Conservation (phyloP, 64 coral and sea anemone species). For the Anthopleura sola region DNA sequence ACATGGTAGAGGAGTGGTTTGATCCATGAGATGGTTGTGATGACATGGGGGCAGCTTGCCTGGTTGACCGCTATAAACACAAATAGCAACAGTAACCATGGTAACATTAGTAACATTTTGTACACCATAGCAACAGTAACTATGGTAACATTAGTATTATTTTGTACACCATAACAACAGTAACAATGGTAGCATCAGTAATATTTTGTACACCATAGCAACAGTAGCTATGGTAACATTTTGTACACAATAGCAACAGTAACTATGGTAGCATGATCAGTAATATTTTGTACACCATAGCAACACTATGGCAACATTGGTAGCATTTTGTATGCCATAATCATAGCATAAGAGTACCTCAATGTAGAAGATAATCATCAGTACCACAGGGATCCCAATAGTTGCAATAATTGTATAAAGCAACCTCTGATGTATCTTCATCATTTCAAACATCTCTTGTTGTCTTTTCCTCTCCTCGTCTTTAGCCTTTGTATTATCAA, state of each 20-base stretch:
- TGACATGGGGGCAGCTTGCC: conserved; percentile 1
- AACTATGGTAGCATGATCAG: no score
- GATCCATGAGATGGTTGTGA: conserved; percentile 19
- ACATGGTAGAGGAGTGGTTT: conserved; percentile 3
- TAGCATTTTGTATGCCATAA: no score
- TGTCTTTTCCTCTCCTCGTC: conserved; percentile 67
- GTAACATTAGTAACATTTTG: no score
- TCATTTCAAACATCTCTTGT: conserved; percentile 95
- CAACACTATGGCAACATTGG: no score
- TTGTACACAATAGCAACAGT: neutral
- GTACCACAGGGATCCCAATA: conserved; percentile 97
- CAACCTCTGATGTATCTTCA: conserved; percentile 92
- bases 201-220: no score
- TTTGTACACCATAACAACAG: no score
- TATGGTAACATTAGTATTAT: no score
- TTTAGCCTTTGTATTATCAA: conserved; percentile 67
- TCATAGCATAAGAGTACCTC: conserved; percentile 58
- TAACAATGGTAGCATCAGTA: no score
- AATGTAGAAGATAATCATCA: conserved; percentile 87
- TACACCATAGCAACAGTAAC: no score
- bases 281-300: no score
- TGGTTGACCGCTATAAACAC: neutral
- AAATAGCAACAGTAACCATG: neutral
- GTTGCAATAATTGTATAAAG: conserved; percentile 96
- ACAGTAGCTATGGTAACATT: no score